Conservation (phyloP, 2,888 invertebrate species). For the Pristionchus exspectatus region DNA sequence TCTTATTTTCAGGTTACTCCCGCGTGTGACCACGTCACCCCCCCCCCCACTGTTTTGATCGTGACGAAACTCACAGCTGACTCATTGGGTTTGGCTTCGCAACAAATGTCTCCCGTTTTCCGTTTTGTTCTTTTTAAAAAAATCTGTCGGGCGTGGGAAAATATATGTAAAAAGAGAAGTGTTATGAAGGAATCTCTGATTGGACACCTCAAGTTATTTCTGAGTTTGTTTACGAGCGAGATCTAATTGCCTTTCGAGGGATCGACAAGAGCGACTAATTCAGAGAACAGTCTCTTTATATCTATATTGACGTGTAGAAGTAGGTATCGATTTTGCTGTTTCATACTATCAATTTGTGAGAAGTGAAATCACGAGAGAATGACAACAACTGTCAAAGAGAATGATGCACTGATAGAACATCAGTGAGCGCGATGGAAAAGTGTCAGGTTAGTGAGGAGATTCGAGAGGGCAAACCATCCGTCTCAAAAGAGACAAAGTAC, state of each 20-base stretch:
- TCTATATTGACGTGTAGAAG: not conserved
- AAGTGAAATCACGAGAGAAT: slow-evolving; percentile 22
- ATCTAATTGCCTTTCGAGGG: not conserved
- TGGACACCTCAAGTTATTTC: not conserved
- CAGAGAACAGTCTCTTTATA: not conserved
- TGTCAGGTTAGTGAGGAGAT: not conserved
- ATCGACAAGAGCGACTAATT: not conserved
- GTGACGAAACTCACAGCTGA: slow-evolving; percentile 6
- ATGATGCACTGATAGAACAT: slow-evolving; percentile 29
- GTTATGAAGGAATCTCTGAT: not conserved
- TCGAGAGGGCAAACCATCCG: slow-evolving; percentile 13
- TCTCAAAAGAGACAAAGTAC: not conserved
- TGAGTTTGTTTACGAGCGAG: not conserved
- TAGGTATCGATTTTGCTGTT: not conserved
- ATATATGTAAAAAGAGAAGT: too few species aligned
- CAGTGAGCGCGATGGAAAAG: not conserved
- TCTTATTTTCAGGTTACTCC: not conserved
- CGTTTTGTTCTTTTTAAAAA: not conserved
- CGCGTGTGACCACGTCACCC: slow-evolving; percentile 47
- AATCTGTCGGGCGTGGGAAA: too few species aligned
- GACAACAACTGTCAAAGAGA: slow-evolving; percentile 18
- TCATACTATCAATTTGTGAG: not conserved
- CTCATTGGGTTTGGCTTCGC: not conserved
- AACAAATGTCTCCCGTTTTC: not conserved
- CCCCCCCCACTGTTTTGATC: slow-evolving; percentile 45